A percentile compares a stretch with the other conserved stretches of the same genome.
Conservation (phyloP, 2,888 invertebrate species). For the Lordiphosa fenestrarum region DNA sequence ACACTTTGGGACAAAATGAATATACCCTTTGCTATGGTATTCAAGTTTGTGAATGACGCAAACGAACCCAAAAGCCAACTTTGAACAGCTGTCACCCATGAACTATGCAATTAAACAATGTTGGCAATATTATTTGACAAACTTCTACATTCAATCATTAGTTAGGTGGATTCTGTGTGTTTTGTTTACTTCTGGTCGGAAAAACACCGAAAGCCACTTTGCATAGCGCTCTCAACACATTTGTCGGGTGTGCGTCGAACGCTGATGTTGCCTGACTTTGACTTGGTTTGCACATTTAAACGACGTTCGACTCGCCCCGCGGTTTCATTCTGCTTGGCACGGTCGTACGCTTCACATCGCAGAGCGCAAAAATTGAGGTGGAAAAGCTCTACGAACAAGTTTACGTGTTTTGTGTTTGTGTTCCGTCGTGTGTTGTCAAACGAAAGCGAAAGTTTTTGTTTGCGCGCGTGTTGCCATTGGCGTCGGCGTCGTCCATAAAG, state of each 20-base stretch:
- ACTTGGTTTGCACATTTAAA: constrained; percentile 41
- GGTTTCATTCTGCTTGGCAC: constrained; percentile 57
- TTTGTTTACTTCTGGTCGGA: too few species aligned
- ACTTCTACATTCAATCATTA: too few species aligned
- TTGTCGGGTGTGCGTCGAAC: constrained; percentile 42
- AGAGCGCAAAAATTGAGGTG: constrained; percentile 15
- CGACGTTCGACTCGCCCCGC: constrained; percentile 38
- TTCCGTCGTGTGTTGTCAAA: constrained; percentile 35
- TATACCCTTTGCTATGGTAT: too few species aligned
- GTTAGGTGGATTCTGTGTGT: too few species aligned
- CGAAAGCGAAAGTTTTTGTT: constrained; percentile 69
- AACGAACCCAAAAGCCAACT: too few species aligned
- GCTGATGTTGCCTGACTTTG: constrained; percentile 14
- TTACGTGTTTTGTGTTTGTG: constrained; percentile 27
- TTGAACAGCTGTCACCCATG: too few species aligned
- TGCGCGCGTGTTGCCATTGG: constrained; percentile 62
- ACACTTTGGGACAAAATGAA: too few species aligned
- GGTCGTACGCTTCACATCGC: constrained; percentile 48
- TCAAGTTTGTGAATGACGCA: too few species aligned
- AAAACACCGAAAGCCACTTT: too few species aligned
- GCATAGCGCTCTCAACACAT: constrained; percentile 16
- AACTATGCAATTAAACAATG: too few species aligned
- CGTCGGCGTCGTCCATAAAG: constrained; percentile 1
- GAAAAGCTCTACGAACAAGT: constrained; percentile 22
- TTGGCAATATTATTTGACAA: too few species aligned